Base-by-base conservation (phyloP, 2,797 vertebrate genomes). In the Notolepis coatsorum region DNA sequence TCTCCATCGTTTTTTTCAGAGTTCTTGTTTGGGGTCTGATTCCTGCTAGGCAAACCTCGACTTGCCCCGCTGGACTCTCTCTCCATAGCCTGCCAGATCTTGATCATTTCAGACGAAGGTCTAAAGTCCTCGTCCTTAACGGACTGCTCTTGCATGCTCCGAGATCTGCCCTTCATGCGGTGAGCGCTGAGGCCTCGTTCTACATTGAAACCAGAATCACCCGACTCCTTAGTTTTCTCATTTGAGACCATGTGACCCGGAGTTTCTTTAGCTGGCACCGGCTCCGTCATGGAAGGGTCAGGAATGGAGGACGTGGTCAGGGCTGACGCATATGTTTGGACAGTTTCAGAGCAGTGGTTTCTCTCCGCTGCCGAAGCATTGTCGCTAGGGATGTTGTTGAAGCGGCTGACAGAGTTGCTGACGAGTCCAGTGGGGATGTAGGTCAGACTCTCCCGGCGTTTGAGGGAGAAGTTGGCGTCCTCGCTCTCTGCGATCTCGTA, bases 371-470 rank as follows among this genome's bases (percentile, higher is more conserved):
- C 30, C 37, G 73, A 57, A 0, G 24, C 23, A 7, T 88, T 75
- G 0, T 86, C 80, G 35, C 75, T 77, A 0, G 94, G 94, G 42
- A 93, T 81, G 73, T 81, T 92, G 63, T 97, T 95, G 49, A 98
- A 79, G 9, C 91, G 93, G 78, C 81, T 94, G 56, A 99, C 88
- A 0, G 95, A 96, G 86, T 82, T 97, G 27, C 92, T 87, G 49
- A 99, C 96, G 53, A 98, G 68, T 1, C 97, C 97, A 0, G 94
- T 87, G 0, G 97, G 97, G 79, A 99, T 99, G 72, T 96, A 96
- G 0, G 92, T 95, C 35, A 99, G 93, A 64, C 97, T 99, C 80
- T 98, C 97, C 0, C 96, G 85, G 55, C 97, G 95, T 53, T 88
- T 91, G 13, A 97, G 80, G 2, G 93, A 88, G 10, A 97, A 95